Conservation (phyloP, 2,113 vertebrate genomes). For the Urocitellus parryii region DNA sequence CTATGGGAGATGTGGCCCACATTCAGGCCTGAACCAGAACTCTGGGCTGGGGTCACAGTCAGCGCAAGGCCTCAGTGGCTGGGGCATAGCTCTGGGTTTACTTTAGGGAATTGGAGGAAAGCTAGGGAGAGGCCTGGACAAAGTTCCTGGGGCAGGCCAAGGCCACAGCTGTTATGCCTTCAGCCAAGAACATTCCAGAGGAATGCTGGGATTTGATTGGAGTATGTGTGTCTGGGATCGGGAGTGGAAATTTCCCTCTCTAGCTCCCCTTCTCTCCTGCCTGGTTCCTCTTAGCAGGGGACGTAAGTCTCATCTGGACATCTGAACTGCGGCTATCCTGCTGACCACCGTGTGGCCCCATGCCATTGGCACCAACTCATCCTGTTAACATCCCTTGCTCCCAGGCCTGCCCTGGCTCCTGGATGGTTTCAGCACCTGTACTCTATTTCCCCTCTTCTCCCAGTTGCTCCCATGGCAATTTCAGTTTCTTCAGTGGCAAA, state of each 20-base stretch:
- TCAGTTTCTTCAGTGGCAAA: not conserved
- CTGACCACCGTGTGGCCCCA: not conserved
- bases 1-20: accelerated
- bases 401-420: not conserved
- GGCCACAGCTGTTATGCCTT: not conserved
- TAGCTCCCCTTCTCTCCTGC: not conserved
- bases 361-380: not conserved
- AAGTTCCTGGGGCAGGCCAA: not conserved
- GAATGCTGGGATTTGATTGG: not conserved
- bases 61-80: not conserved
- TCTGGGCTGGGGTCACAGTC: not conserved
- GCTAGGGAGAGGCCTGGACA: not conserved
- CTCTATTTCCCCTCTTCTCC: not conserved
- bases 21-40: not conserved
- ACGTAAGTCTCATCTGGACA: not conserved
- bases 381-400: not conserved
- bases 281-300: not conserved
- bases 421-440: not conserved
- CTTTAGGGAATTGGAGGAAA: not conserved
- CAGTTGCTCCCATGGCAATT: not conserved
- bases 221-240: not conserved
- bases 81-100: not conserved
- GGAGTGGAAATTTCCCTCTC: not conserved
- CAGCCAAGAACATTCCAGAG: conserved; percentile 55
- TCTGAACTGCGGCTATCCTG: not conserved